phyloP scores from a whole-genome alignment of 2,797 vertebrate species.

The Chromobotia macracanthus region DNA sequence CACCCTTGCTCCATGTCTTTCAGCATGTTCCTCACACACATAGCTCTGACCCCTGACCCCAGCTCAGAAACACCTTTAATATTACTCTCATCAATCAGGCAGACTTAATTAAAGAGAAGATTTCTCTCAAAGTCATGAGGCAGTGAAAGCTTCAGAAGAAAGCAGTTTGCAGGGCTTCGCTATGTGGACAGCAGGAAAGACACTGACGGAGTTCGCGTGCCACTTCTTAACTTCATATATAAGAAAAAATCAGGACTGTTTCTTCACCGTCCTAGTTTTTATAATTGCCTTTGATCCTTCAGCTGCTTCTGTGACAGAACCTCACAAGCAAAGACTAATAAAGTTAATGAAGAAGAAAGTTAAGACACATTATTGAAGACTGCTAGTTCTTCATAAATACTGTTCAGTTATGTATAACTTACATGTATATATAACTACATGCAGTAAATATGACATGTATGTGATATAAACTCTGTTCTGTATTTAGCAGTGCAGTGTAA shows the following conservation, averaged over 20 bases:
- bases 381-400: neutral
- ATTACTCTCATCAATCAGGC: neutral
- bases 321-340: neutral
- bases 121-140: too few relatives aligned
- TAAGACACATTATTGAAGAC: neutral
- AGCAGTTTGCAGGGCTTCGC: neutral
- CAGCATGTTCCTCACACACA: neutral
- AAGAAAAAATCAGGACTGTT: neutral
- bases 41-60: neutral
- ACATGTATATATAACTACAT: neutral
- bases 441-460: neutral
- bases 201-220: neutral
- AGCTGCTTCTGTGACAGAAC: neutral
- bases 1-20: neutral
- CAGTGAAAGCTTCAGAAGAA: neutral
- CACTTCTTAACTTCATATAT: neutral
- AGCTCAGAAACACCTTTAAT: neutral
- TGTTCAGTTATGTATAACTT: neutral
- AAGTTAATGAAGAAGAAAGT: neutral
- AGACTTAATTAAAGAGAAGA: neutral
- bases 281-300: neutral
- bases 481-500: neutral
- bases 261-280: constrained; percentile 5
- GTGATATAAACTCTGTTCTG: neutral
- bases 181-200: neutral